Evolutionary conservation across 2,113 vertebrate genomes (phyloP).

Genomic region (Dryoscopus gambensis): DNA sequence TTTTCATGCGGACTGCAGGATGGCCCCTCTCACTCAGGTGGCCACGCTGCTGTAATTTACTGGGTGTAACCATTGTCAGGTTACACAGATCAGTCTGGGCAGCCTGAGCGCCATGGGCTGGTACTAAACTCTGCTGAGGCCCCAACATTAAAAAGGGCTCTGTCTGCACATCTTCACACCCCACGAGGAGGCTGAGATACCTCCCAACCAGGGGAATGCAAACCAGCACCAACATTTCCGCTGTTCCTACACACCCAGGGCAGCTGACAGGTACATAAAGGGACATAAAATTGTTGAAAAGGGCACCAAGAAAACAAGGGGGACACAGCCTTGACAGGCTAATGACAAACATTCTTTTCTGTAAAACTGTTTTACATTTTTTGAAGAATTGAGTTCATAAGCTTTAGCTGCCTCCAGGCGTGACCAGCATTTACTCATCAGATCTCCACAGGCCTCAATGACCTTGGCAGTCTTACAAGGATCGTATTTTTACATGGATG

Average conservation of each 20-base stretch:
- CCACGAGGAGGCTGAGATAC: background rate
- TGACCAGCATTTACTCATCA: conserved; percentile 71
- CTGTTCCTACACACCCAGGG: background rate
- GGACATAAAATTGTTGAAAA: background rate
- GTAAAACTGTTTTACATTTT: conserved; percentile 52
- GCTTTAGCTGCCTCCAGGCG: conserved; percentile 52
- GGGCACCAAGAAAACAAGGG: background rate
- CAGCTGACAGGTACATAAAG: background rate
- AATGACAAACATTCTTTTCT: conserved; percentile 42
- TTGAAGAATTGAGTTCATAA: conserved; percentile 56
- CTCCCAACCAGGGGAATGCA: background rate
- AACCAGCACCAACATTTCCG: background rate
- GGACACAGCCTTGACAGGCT: conserved; percentile 8
- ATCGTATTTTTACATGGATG: conserved; percentile 77
- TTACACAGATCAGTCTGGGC: background rate
- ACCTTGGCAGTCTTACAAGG: conserved; percentile 77
- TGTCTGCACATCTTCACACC: background rate
- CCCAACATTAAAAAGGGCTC: background rate
- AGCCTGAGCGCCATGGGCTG: background rate
- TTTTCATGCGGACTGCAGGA: background rate
- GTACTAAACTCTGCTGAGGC: background rate
- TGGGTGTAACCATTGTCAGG: background rate
- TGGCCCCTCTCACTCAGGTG: background rate
- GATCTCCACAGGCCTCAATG: conserved; percentile 74
- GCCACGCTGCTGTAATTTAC: background rate